These are phyloP conservation scores for Struthidea cinerea DNA, from an alignment of 2,113 vertebrate species.

Conservation along the genomic window DNA sequence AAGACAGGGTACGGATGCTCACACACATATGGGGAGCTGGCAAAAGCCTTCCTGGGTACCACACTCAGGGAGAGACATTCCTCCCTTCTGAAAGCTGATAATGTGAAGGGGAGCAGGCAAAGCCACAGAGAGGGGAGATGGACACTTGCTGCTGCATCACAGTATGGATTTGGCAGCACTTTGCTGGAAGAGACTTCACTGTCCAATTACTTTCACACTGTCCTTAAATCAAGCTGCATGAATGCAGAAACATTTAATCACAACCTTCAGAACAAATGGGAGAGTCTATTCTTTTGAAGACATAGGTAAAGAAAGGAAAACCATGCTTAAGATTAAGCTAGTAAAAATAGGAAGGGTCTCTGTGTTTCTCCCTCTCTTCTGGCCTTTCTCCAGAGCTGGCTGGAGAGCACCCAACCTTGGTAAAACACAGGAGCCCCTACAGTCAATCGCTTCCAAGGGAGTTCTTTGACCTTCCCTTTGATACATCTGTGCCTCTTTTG, in stretches of 20 bases:
- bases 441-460: neutral
- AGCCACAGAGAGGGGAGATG: neutral
- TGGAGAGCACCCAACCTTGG: neutral
- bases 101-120: neutral
- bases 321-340: neutral
- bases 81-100: neutral
- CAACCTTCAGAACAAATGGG: neutral
- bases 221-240: neutral
- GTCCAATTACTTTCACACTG: neutral
- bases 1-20: neutral
- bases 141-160: neutral
- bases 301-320: neutral
- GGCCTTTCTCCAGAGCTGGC: neutral
- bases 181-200: neutral
- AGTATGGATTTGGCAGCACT: neutral
- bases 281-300: neutral
- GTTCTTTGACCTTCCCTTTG: neutral
- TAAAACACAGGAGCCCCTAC: neutral
- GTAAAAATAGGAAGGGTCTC: neutral
- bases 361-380: neutral
- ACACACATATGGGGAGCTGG: neutral
- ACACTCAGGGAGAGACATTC: rapidly evolving
- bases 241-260: neutral
- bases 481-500: neutral
- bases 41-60: neutral